Conservation (phyloP, 2,888 invertebrate species). For the Trichacis sp. region DNA sequence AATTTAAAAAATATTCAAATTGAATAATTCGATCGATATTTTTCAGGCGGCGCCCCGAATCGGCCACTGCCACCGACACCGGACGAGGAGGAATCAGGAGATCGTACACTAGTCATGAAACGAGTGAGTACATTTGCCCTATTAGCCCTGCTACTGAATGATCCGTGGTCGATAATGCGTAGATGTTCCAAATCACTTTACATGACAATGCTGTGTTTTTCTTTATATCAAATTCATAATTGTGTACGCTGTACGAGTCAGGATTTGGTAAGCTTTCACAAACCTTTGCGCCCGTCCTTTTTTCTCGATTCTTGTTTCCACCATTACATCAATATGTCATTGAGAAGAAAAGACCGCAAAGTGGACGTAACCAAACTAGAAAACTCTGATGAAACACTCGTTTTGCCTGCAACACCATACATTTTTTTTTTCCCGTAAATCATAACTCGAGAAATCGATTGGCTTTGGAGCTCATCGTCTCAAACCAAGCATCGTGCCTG, state of each 20-base stretch:
- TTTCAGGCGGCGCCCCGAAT: constrained; percentile 83
- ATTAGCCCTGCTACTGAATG: constrained; percentile 24
- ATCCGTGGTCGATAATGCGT: constrained; percentile 25
- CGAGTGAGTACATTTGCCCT: constrained; percentile 73
- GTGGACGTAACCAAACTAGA: constrained; percentile 14
- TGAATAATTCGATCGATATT: no score
- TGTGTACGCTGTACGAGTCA: constrained; percentile 38
- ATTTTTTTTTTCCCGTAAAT: neutral
- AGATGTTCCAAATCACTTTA: constrained; percentile 24
- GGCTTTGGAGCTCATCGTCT: constrained; percentile 34
- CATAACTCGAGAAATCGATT: constrained; percentile 17
- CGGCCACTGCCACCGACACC: constrained; percentile 95
- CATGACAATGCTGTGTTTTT: constrained; percentile 19
- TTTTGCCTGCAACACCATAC: constrained; percentile 35
- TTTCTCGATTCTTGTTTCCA: neutral
- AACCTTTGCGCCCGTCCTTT: constrained; percentile 3
- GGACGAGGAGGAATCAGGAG: constrained; percentile 88
- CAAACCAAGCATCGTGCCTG: constrained; percentile 36
- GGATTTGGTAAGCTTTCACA: constrained; percentile 7
- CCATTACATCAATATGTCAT: no score
- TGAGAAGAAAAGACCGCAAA: neutral
- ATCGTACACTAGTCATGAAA: constrained; percentile 92
- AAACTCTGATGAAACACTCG: constrained; percentile 12
- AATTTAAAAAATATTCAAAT: no score
- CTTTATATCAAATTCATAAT: constrained; percentile 18